A percentile compares a stretch with the other conserved stretches of the same genome.
Evolutionary conservation across 2,113 vertebrate genomes (phyloP).

Genomic region (Salvelinus namaycush): DNA sequence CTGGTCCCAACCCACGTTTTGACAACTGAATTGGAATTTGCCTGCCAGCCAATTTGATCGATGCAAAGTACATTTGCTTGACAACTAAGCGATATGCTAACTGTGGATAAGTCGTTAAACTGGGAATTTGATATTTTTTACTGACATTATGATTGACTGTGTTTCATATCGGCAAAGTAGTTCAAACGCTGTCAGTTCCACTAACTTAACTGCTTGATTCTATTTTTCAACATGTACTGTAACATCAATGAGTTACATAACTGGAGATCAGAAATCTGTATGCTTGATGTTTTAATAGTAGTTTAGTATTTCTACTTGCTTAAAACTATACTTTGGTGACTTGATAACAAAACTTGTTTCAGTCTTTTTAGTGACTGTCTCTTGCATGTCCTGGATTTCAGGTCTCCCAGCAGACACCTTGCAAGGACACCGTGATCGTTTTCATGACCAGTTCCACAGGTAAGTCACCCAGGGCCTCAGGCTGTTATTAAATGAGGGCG

Average conservation of each 20-base stretch:
- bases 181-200: no score
- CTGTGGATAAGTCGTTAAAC: no score
- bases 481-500: slow-evolving; percentile 9
- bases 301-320: not conserved
- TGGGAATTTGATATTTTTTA: no score
- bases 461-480: slow-evolving; percentile 47
- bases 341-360: not conserved
- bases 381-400: slow-evolving; percentile 51
- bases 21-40: no score
- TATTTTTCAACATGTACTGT: not conserved
- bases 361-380: not conserved
- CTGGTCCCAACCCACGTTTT: no score
- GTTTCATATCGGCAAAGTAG: no score
- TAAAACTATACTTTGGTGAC: not conserved
- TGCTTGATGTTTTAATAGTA: no score
- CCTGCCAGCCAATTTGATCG: no score
- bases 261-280: not conserved
- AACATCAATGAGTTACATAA: not conserved
- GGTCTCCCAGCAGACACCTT: slow-evolving; percentile 92
- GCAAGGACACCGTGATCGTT: slow-evolving; percentile 94
- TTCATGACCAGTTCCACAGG: slow-evolving; percentile 97
- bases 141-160: no score
- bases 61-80: no score
- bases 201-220: no score
- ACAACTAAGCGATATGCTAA: no score